A percentile compares a stretch with the other conserved stretches of the same genome.
Conservation (phyloP, 2,113 vertebrate species). For the Burhinus bistriatus region DNA sequence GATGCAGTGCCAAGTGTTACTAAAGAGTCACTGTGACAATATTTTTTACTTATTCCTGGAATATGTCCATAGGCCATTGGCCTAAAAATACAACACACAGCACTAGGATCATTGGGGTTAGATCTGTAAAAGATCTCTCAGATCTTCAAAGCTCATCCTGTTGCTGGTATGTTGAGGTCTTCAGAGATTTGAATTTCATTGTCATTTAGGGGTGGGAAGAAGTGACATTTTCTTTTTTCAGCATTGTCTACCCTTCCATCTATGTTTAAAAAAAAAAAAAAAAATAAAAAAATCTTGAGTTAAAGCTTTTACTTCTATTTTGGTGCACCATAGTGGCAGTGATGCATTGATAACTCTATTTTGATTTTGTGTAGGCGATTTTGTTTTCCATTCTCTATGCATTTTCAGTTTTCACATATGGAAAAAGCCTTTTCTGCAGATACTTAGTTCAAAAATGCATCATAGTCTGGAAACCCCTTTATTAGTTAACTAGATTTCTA, state of each 20-base stretch:
- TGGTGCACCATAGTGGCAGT: not conserved
- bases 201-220: not conserved
- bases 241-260: not conserved
- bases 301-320: not conserved
- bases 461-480: not conserved
- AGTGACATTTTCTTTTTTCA: not conserved
- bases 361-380: not conserved
- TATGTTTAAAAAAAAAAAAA: not conserved
- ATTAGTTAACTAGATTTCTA: not conserved
- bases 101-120: not conserved
- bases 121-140: not conserved
- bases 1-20: not conserved
- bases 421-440: not conserved
- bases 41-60: conserved; percentile 29
- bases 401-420: not conserved
- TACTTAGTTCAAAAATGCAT: not conserved
- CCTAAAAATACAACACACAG: conserved; percentile 32
- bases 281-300: not conserved
- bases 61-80: not conserved
- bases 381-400: not conserved
- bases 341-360: not conserved
- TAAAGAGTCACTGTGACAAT: not conserved
- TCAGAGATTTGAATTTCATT: not conserved
- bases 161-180: not conserved
- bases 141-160: not conserved